These are phyloP conservation scores for Cotesia vestalis DNA, from an alignment of 1,140 invertebrate species.

Conservation along the genomic window DNA sequence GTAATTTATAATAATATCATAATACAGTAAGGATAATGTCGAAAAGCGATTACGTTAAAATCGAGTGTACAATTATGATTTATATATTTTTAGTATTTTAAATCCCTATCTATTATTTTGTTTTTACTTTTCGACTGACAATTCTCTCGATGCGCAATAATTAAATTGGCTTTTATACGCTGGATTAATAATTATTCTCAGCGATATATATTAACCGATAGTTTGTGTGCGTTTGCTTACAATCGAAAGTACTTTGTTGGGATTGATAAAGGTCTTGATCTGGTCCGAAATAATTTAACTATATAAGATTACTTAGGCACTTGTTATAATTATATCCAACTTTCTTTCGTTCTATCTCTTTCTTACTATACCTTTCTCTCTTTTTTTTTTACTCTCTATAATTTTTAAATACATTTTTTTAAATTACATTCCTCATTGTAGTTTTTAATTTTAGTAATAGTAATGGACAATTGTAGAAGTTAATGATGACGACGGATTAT, in stretches of 20 bases:
- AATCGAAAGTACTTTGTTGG: slow-evolving; percentile 48
- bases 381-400: background rate
- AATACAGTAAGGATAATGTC: slow-evolving; percentile 43
- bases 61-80: slow-evolving; percentile 38
- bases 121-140: slow-evolving; percentile 15
- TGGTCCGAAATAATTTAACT: slow-evolving; percentile 63
- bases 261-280: slow-evolving; percentile 62
- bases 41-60: slow-evolving; percentile 40
- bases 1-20: slow-evolving; percentile 17
- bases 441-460: background rate
- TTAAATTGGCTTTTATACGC: slow-evolving; percentile 18
- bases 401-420: slow-evolving; percentile 1
- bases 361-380: background rate
- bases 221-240: slow-evolving; percentile 17
- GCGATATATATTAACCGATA: background rate
- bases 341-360: slow-evolving; percentile 46
- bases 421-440: slow-evolving; percentile 7
- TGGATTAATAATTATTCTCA: slow-evolving; percentile 15
- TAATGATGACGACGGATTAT: slow-evolving; percentile 10
- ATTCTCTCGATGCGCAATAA: slow-evolving; percentile 25
- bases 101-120: slow-evolving; percentile 37
- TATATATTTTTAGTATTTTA: slow-evolving; percentile 24
- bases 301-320: slow-evolving; percentile 64
- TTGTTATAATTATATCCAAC: slow-evolving; percentile 52
- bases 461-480: slow-evolving; percentile 5